Evolutionary conservation across 1,140 invertebrate genomes (phyloP).

Genomic region (Leptinotarsa texana): DNA sequence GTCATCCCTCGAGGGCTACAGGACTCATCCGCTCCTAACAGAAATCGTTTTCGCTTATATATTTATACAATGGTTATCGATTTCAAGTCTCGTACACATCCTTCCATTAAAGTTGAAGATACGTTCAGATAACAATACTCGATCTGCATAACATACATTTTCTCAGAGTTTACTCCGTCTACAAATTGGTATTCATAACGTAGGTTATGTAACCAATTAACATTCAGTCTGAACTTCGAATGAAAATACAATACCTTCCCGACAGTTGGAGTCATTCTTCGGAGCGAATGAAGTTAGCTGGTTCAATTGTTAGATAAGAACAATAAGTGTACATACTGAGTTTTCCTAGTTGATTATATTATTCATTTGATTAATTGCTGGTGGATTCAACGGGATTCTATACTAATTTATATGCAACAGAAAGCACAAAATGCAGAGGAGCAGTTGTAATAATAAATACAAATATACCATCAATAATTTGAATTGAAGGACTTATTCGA

Average conservation of each 20-base stretch:
- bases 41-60: not conserved
- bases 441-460: too few relatives aligned
- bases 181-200: slow-evolving; percentile 3
- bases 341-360: not conserved
- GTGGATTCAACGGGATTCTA: not conserved
- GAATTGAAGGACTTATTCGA: too few relatives aligned
- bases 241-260: slow-evolving; percentile 7
- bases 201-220: slow-evolving; percentile 6
- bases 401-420: too few relatives aligned
- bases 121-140: not conserved
- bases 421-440: too few relatives aligned
- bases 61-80: slow-evolving; percentile 3
- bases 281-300: not conserved
- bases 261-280: not conserved
- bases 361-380: not conserved
- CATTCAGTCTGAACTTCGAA: not conserved
- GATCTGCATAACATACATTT: not conserved
- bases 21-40: not conserved
- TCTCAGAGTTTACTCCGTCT: not conserved
- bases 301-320: slow-evolving; percentile 1
- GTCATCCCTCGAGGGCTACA: not conserved
- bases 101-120: not conserved
- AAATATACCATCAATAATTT: too few relatives aligned
- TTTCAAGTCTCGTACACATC: not conserved
- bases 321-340: not conserved